A percentile compares a stretch with the other conserved stretches of the same genome.
Conservation (phyloP, 2,113 vertebrate genomes). For the Poecilia latipinna region DNA sequence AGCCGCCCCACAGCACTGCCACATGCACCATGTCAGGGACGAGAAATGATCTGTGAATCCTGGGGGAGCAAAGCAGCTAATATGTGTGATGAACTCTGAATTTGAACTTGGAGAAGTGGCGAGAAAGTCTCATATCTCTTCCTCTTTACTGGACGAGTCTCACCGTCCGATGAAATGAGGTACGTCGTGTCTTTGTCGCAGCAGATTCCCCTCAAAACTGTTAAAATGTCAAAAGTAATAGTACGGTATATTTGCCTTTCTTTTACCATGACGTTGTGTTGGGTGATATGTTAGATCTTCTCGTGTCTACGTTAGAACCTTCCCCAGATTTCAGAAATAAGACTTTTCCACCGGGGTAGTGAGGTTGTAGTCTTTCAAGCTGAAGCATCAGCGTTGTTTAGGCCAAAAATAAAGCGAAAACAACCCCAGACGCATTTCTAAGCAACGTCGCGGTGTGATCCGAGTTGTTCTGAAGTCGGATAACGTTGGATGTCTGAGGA, state of each 20-base stretch:
- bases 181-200: not conserved
- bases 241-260: not conserved
- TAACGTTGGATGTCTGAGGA: not conserved
- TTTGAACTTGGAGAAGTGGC: constrained; percentile 68
- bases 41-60: constrained; percentile 80
- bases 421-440: not conserved
- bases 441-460: not conserved
- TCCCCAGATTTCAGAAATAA: not conserved
- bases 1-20: constrained; percentile 64
- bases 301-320: not conserved
- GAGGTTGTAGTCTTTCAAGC: not conserved
- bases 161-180: constrained; percentile 18
- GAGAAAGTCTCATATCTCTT: constrained; percentile 45
- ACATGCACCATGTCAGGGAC: constrained; percentile 72
- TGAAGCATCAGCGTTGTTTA: not conserved
- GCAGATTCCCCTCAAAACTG: constrained; percentile 10
- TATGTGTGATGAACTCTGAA: constrained; percentile 62
- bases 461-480: not conserved
- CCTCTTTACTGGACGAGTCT: constrained; percentile 7
- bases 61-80: constrained; percentile 71
- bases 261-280: not conserved
- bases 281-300: not conserved
- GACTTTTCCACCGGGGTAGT: not conserved
- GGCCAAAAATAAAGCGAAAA: not conserved
- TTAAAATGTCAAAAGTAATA: constrained; percentile 10